phyloP scores from a whole-genome alignment of 2,888 invertebrate species.

The Athetis lepigone region DNA sequence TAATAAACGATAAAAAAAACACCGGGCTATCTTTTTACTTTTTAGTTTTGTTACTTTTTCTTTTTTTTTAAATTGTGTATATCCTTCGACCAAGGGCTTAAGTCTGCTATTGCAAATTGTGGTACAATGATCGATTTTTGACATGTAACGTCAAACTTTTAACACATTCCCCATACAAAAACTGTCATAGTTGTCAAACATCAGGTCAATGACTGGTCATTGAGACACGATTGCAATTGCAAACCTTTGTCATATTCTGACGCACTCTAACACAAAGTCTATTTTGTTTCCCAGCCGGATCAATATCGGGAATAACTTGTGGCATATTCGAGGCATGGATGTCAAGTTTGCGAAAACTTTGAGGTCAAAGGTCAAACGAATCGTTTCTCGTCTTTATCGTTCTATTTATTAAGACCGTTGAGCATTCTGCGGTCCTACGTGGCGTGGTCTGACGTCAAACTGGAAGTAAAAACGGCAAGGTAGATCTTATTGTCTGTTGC shows the following conservation, averaged over 20 bases:
- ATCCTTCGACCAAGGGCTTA: too few species aligned
- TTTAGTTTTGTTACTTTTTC: too few species aligned
- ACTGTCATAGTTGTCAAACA: too few species aligned
- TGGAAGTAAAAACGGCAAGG: not conserved
- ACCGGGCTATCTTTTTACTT: too few species aligned
- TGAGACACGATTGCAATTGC: too few species aligned
- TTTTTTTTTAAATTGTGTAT: too few species aligned
- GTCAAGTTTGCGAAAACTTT: constrained; percentile 49
- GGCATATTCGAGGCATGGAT: constrained; percentile 42
- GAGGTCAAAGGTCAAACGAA: constrained; percentile 49
- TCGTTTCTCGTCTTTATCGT: constrained; percentile 32
- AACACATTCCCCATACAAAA: too few species aligned
- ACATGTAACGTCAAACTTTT: too few species aligned
- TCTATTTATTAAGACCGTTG: constrained; percentile 39
- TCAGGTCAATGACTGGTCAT: too few species aligned
- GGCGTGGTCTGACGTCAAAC: constrained; percentile 14
- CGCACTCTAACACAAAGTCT: constrained; percentile 9
- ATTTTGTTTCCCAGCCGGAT: constrained; percentile 26
- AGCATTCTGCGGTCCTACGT: constrained; percentile 25
- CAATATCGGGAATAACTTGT: constrained; percentile 26
- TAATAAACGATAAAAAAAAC: too few species aligned
- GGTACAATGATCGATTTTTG: too few species aligned
- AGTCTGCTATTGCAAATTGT: too few species aligned
- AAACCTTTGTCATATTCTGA: not conserved
- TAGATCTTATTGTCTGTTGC: constrained; percentile 14